A percentile compares a stretch with the other conserved stretches of the same genome.
phyloP scores from a whole-genome alignment of 1,140 invertebrate species.

The Nomia melanderi region DNA sequence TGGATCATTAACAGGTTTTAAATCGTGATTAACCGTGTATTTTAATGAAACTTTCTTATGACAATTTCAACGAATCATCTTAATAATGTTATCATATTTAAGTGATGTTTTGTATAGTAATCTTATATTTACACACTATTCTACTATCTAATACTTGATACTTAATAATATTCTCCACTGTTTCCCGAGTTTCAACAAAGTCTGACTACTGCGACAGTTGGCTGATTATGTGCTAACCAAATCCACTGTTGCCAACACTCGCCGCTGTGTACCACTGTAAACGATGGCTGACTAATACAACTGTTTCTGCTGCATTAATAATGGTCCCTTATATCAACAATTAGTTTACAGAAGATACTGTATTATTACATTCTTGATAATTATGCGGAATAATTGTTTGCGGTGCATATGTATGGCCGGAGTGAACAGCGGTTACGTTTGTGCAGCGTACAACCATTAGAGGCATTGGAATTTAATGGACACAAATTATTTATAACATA shows the following conservation, averaged over 20 bases:
- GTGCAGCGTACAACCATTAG: no score
- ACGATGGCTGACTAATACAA: constrained; percentile 44
- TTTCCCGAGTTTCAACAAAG: constrained; percentile 29
- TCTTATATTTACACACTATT: no score
- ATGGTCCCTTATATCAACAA: constrained; percentile 31
- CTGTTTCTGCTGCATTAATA: constrained; percentile 42
- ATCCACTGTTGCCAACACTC: constrained; percentile 5
- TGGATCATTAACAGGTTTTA: no score
- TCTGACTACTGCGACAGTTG: constrained; percentile 20
- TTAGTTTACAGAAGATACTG: constrained; percentile 3
- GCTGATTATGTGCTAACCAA: constrained; percentile 34
- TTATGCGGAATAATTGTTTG: constrained; percentile 13
- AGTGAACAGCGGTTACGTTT: no score
- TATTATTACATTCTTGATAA: constrained; percentile 31
- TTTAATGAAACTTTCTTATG: no score
- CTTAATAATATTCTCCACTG: neutral
- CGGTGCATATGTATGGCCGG: no score
- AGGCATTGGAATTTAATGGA: no score
- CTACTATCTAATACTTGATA: neutral
- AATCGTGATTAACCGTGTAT: no score
- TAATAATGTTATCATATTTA: neutral
- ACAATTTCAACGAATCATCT: neutral
- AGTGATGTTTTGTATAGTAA: no score
- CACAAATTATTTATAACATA: no score
- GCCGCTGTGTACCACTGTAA: constrained; percentile 6